Percentiles rank a stretch among this genome's conserved stretches.
These are phyloP conservation scores for Holothuria leucospilota DNA, from an alignment of 53 echinoderm and acorn worm species.

Conservation along the genomic window DNA sequence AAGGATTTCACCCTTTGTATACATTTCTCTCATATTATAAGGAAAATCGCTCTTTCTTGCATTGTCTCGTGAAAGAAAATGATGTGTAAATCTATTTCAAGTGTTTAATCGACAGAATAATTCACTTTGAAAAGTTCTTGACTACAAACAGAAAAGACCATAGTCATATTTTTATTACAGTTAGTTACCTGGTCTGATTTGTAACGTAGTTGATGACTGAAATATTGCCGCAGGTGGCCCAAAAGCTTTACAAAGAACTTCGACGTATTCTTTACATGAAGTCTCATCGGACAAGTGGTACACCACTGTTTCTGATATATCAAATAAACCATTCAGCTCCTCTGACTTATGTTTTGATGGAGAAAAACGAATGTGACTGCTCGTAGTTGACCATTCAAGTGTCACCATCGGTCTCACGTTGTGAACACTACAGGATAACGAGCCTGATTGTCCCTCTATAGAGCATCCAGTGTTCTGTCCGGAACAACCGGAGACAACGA, in stretches of 20 bases:
- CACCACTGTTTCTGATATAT: not conserved
- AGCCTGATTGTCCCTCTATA: not conserved
- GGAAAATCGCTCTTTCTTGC: no score
- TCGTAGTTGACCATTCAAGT: slow-evolving; percentile 10
- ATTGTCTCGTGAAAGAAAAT: no score
- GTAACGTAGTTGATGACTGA: slow-evolving; percentile 2
- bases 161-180: no score
- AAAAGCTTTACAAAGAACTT: slow-evolving; percentile 20
- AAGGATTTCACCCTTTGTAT: no score
- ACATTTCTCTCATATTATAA: no score
- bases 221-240: slow-evolving; percentile 25
- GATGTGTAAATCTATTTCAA: no score
- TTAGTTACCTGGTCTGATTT: no score
- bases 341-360: not conserved
- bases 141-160: no score
- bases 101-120: no score
- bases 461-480: not conserved
- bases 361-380: not conserved
- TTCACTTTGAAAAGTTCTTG: no score
- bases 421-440: not conserved
- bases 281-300: not conserved
- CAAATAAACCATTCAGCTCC: slow-evolving; percentile 19
- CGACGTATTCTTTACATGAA: not conserved
- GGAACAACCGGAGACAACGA: not conserved
- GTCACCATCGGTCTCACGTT: not conserved